Percentiles rank a stretch among this genome's conserved stretches.
Conservation (phyloP, 2,888 invertebrate species). For the Nomada lathburiana region DNA sequence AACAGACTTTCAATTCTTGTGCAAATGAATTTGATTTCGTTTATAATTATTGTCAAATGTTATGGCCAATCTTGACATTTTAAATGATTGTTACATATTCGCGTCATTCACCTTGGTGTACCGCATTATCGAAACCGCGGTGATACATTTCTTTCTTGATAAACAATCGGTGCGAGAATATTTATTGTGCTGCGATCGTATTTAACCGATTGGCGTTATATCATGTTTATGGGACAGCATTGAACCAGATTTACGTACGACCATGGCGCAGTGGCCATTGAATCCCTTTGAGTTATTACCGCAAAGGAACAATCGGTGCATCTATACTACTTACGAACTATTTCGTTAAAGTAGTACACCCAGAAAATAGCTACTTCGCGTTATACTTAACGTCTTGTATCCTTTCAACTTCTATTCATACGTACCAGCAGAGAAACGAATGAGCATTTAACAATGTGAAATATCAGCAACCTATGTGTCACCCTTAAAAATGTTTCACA, state of each 20-base stretch:
- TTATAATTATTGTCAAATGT: too few species aligned
- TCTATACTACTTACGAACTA: not conserved
- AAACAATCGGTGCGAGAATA: not conserved
- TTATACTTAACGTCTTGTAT: too few species aligned
- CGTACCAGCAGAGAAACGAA: not conserved
- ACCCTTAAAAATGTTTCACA: not conserved
- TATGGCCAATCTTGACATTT: not conserved
- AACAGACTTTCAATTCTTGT: too few species aligned
- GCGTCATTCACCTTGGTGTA: not conserved
- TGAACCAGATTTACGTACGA: slow-evolving; percentile 11
- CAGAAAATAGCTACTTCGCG: too few species aligned
- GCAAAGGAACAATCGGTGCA: not conserved
- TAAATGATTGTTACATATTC: too few species aligned
- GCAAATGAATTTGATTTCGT: too few species aligned
- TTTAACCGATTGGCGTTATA: slow-evolving; percentile 17
- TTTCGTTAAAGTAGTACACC: too few species aligned
- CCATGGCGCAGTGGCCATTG: not conserved
- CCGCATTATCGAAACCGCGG: not conserved
- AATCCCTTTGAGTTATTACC: slow-evolving; percentile 14
- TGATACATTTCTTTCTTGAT: not conserved
- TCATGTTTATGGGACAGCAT: slow-evolving; percentile 12
- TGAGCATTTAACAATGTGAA: too few species aligned
- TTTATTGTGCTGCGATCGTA: not conserved
- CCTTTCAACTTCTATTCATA: too few species aligned
- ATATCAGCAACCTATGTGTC: too few species aligned